Evolutionary conservation across 2,113 vertebrate genomes (phyloP).

Genomic region (Forbesichthys papilliferus): DNA sequence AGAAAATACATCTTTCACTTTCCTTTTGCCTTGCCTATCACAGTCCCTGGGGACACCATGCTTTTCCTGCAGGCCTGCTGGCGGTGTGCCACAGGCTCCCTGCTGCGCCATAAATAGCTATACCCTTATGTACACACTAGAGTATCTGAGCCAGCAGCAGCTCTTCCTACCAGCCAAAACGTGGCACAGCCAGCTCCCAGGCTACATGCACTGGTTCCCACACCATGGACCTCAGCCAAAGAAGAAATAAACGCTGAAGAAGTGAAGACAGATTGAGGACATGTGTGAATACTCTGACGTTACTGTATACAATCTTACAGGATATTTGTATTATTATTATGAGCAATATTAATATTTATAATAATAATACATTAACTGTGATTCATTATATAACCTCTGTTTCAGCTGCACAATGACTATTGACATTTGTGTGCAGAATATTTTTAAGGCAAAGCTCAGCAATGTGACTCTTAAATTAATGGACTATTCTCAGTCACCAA

Average conservation of each 20-base stretch:
- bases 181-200: slow-evolving; percentile 17
- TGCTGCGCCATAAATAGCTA: slow-evolving; percentile 22
- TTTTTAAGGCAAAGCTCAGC: slow-evolving; percentile 7
- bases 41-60: slow-evolving; percentile 27
- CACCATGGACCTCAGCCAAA: neutral
- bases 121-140: neutral
- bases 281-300: too few species aligned
- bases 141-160: slow-evolving; percentile 10
- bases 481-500: slow-evolving; percentile 35
- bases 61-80: slow-evolving; percentile 45
- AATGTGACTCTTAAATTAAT: slow-evolving; percentile 27
- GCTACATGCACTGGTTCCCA: slow-evolving; percentile 5
- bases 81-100: slow-evolving; percentile 41
- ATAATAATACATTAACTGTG: too few species aligned
- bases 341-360: too few species aligned
- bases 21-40: neutral
- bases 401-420: too few species aligned
- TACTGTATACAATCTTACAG: too few species aligned
- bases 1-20: slow-evolving; percentile 22
- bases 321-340: too few species aligned
- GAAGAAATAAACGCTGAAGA: too few species aligned
- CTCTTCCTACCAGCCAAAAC: slow-evolving; percentile 12
- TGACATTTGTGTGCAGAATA: too few species aligned
- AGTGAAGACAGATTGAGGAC: too few species aligned
- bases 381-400: too few species aligned